Evolutionary conservation across 1,140 invertebrate genomes (phyloP).

Genomic region (Teleopsis dalmanni): DNA sequence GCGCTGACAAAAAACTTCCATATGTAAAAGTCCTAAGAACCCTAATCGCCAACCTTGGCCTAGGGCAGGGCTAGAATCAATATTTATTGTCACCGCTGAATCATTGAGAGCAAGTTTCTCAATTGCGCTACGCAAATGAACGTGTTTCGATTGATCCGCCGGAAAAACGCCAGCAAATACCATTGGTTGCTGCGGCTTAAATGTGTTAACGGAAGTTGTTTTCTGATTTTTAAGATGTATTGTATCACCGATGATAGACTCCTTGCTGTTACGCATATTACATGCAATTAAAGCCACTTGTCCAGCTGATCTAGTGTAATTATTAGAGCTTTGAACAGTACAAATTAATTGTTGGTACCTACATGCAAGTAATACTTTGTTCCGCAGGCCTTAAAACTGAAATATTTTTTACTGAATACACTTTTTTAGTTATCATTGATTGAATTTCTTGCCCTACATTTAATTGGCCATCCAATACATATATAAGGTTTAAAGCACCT

Average conservation of each 20-base stretch:
- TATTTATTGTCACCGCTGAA: slow-evolving; percentile 70
- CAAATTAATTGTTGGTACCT: slow-evolving; percentile 5
- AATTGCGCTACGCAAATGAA: slow-evolving; percentile 67
- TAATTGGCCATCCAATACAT: slow-evolving; percentile 66
- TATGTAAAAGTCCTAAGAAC: slow-evolving; percentile 88
- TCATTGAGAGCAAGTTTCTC: slow-evolving; percentile 92
- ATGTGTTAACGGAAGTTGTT: slow-evolving; percentile 52
- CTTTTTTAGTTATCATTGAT: slow-evolving; percentile 58
- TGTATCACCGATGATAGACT: slow-evolving; percentile 81
- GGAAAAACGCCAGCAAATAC: slow-evolving; percentile 95
- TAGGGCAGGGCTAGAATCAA: slow-evolving; percentile 81
- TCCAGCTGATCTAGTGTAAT: slow-evolving; percentile 47
- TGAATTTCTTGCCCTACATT: slow-evolving; percentile 53
- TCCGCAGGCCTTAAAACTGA: slow-evolving; percentile 76
- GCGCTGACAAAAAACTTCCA: slow-evolving; percentile 93
- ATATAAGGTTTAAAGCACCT: slow-evolving; percentile 76
- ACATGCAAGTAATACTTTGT: slow-evolving; percentile 56
- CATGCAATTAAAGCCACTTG: slow-evolving; percentile 66
- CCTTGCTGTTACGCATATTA: slow-evolving; percentile 70
- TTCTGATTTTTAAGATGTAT: slow-evolving; percentile 52
- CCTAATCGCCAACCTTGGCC: slow-evolving; percentile 91
- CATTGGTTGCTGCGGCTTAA: slow-evolving; percentile 73
- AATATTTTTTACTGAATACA: slow-evolving; percentile 72
- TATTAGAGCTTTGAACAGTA: no score
- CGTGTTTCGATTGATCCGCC: slow-evolving; percentile 77